These are phyloP conservation scores for Amia ocellicauda DNA, from an alignment of 2,113 vertebrate species.

Conservation along the genomic window DNA sequence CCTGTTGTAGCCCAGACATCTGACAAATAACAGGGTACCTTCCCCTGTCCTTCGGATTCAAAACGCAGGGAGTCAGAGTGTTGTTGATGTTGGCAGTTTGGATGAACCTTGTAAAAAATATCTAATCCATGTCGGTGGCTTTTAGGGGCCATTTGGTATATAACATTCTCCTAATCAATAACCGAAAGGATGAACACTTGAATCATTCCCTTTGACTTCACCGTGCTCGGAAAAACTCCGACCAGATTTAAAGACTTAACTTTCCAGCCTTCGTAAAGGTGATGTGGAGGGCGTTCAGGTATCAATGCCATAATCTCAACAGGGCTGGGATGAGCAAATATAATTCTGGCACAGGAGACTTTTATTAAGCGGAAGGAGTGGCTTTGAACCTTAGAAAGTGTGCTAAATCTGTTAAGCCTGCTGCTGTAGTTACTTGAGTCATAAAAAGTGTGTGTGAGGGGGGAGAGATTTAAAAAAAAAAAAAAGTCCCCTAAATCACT, in stretches of 20 bases:
- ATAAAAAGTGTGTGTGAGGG: too few relatives aligned
- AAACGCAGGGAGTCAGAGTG: not conserved
- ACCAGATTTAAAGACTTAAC: not conserved
- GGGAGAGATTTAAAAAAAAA: too few relatives aligned
- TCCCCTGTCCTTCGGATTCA: not conserved
- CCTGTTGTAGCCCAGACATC: not conserved
- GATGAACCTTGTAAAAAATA: slow-evolving; percentile 3
- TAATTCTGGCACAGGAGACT: too few relatives aligned
- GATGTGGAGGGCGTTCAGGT: not conserved
- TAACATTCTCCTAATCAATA: not conserved
- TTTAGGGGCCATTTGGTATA: not conserved
- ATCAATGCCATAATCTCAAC: too few relatives aligned
- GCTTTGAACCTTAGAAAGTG: too few relatives aligned
- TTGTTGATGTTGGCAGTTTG: slow-evolving; percentile 4
- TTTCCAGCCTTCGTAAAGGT: not conserved
- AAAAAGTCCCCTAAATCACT: too few relatives aligned
- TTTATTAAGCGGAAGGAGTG: too few relatives aligned
- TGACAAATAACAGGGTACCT: not conserved
- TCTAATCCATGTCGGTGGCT: slow-evolving; percentile 3
- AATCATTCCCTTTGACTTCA: slow-evolving; percentile 3
- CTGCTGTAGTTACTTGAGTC: too few relatives aligned
- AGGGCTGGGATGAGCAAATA: too few relatives aligned
- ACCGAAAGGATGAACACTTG: not conserved
- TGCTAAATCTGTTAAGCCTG: too few relatives aligned
- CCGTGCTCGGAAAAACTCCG: not conserved